phyloP scores from a whole-genome alignment of 2,797 vertebrate genomes.

The Pangasius krempfi region DNA sequence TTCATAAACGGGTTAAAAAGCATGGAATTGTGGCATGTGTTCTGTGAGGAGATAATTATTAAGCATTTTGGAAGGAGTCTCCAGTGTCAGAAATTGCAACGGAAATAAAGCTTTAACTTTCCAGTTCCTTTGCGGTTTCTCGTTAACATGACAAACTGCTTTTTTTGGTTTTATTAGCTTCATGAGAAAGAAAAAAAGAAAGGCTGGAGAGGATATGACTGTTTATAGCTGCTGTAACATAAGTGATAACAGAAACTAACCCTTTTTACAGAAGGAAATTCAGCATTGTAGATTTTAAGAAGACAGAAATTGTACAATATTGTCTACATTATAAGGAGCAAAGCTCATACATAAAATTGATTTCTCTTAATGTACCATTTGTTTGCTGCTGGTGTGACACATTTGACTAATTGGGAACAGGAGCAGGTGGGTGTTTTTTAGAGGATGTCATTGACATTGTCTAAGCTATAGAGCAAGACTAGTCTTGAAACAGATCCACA shows the following conservation, averaged over 20 bases:
- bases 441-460: slow-evolving; percentile 27
- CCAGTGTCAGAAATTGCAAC: background rate
- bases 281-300: background rate
- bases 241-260: background rate
- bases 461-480: background rate
- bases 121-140: too few species aligned
- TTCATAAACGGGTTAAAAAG: background rate
- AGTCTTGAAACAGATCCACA: background rate
- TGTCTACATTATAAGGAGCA: background rate
- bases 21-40: background rate
- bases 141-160: background rate
- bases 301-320: background rate
- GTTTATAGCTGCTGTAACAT: background rate
- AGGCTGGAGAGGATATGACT: background rate
- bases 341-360: background rate
- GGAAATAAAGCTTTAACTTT: background rate
- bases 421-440: slow-evolving; percentile 54
- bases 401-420: slow-evolving; percentile 39
- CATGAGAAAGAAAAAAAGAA: background rate
- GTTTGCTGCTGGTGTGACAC: slow-evolving; percentile 48
- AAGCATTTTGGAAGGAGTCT: background rate
- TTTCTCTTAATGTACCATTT: slow-evolving; percentile 25
- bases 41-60: background rate
- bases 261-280: background rate
- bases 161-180: background rate